Base-by-base conservation (phyloP, 2,797 vertebrate species). In the Rallus crepitans region DNA sequence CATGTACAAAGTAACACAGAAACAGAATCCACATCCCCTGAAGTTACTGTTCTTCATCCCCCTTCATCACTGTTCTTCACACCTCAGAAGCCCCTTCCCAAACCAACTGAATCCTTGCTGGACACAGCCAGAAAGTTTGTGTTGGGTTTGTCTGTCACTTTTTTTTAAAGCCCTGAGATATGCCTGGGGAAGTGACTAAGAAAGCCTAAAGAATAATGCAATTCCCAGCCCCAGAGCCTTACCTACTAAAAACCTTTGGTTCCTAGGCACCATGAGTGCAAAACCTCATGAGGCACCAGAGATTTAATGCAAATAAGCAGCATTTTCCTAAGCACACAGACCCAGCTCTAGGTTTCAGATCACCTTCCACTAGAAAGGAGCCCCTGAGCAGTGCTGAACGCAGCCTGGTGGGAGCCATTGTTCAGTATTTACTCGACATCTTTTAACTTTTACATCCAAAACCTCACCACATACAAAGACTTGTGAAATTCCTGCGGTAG, bases 1-100 rank as follows among this genome's bases (percentile, higher is more conserved):
- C 5, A 8, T 0, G 5, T 19, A 66, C 1, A 12, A 40, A 60
- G 53, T 0, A n/a, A 15, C 2, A 1, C 0, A 0, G 52, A 77
- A 87, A 60, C 19, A 14, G 5, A 70, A 56, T 0, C 1, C 8
- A 9, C 3, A 7, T 11, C 16, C 50, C 65, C 35, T 24, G 35
- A 25, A 53, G 37, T 68, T 72, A 68, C 37, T 1, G 27, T 17
- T 69, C 31, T n/a, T 76, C 35, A 19, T 18, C 31, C 70, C 63
- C 42, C 42, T 71, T 9, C 39, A 15, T 30, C n/a, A 64, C 37
- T 1, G 25, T 17, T 65, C n/a, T n/a, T 76, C 35, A 21, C 24
- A 27, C 70, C 63, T 60, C 82, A 70, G 64, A 66, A 91, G 63
- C 15, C 28, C 28, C 24, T 31, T 20, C 30, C 57, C 48, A 61